These are phyloP conservation scores for Parotocinclus haroldoi DNA, from an alignment of 2,797 vertebrate species.

Conservation along the genomic window DNA sequence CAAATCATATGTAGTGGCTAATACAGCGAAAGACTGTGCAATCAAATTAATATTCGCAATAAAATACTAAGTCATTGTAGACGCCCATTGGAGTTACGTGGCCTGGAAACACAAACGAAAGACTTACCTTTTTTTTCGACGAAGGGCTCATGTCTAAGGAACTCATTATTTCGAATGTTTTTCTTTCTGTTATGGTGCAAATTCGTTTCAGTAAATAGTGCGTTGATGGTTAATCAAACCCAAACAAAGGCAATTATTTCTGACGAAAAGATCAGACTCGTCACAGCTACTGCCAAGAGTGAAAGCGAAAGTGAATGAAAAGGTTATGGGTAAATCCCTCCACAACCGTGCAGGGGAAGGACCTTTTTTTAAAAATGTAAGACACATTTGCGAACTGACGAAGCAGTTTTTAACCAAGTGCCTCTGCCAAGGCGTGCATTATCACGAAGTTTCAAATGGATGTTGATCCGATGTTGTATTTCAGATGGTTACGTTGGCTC, in stretches of 20 bases:
- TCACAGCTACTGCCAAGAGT: conserved; percentile 61
- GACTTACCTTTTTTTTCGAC: conserved; percentile 69
- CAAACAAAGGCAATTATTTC: not conserved
- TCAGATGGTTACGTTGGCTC: no score
- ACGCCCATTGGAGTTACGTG: not conserved
- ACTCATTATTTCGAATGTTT: conserved; percentile 59
- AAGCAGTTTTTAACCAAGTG: no score
- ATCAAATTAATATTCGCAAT: no score
- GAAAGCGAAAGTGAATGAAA: conserved; percentile 71
- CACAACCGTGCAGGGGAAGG: no score
- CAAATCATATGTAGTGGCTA: no score
- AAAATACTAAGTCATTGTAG: not conserved
- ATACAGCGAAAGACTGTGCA: no score
- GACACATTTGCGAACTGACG: no score
- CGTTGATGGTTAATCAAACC: not conserved
- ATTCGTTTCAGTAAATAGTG: not conserved
- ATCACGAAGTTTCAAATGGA: no score
- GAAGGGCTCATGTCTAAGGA: conserved; percentile 59
- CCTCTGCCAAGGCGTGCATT: no score
- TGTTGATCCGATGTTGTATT: no score
- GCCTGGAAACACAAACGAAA: conserved; percentile 29
- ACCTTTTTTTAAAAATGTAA: no score
- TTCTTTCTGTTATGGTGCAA: not conserved
- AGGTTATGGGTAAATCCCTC: not conserved
- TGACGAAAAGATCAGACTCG: conserved; percentile 8